Evolutionary conservation across 2,113 vertebrate genomes (phyloP), one percentile per base, ranked within the genome.

Genomic region (Leiothrix lutea): DNA sequence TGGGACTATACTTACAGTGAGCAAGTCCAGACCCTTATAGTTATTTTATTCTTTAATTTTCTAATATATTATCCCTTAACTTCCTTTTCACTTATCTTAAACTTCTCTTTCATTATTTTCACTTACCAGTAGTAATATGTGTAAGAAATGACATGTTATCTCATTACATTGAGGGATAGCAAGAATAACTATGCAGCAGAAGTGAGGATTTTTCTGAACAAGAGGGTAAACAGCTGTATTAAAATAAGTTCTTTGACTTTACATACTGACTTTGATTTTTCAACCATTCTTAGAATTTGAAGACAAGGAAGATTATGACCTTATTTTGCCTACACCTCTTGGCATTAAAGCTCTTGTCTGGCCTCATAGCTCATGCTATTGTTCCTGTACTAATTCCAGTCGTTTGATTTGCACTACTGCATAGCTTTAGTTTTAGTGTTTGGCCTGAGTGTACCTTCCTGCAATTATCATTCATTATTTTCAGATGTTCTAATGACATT

Each of bases 141-240:
- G 6, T 73, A 71, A 80, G 33, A 53, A 86, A 56, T 56, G 0
- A 28, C 83, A 35, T 2, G 33, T 94, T 96, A 58, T 84, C 66
- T 92, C 94, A 75, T 92, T 96, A 64, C 56, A 24, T 6, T 78
- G 44, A 78, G 38, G 31, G 26, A 22, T 93, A 92, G 42, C 80
- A 64, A 78, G 77, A 95, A 69, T 94, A 88, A 92, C 92, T 92
- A 69, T 72, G n/a, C 77, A 85, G 85, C 58, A 35, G 42, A 77
- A 78, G 29, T 71, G 80, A 70, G 23, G 51, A 6, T 58, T 94
- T 81, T 93, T 62, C 47, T 74, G 48, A 96, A 53, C 69, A 88
- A 44, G 58, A 88, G 53, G 33, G 25, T 51, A 67, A 88, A 70
- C 20, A 83, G 33, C 16, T 73, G 3, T 33, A 29, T 60, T 86